These are phyloP conservation scores for Tretioscincus oriximinensis DNA, from an alignment of 2,113 vertebrate genomes.

Conservation along the genomic window DNA sequence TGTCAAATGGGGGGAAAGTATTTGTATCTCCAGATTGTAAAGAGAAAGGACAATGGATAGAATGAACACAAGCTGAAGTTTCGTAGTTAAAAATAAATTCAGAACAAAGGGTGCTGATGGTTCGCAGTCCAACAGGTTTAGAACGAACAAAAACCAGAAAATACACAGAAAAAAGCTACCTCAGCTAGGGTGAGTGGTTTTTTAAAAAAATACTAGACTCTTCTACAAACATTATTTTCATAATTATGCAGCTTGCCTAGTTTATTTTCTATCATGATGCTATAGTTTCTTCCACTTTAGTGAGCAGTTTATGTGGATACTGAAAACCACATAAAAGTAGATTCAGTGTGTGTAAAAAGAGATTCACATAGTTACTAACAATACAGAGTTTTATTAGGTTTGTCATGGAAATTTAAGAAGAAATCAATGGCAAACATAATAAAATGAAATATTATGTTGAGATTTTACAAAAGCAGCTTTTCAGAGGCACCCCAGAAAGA, in stretches of 20 bases:
- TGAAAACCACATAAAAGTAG: not conserved
- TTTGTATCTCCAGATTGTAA: constrained; percentile 14
- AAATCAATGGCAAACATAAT: too few relatives aligned
- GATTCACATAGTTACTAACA: not conserved
- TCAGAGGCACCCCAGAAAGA: too few relatives aligned
- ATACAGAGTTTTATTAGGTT: too few relatives aligned
- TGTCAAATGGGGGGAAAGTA: constrained; percentile 20
- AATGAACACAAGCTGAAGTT: constrained; percentile 22
- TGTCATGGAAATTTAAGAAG: too few relatives aligned
- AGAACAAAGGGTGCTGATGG: constrained; percentile 30
- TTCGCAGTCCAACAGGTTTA: constrained; percentile 27
- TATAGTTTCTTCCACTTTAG: constrained; percentile 16
- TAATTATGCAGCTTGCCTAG: not conserved
- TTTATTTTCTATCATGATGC: constrained; percentile 14
- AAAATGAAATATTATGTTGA: too few relatives aligned
- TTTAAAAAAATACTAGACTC: not conserved
- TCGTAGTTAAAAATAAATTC: constrained; percentile 20
- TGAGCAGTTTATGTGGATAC: not conserved
- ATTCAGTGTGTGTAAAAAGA: not conserved
- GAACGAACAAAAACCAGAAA: constrained; percentile 21
- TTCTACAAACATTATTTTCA: constrained; percentile 14
- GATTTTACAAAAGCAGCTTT: too few relatives aligned
- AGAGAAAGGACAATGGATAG: constrained; percentile 1
- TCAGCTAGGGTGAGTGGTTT: not conserved
- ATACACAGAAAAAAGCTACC: constrained; percentile 2